Base-by-base conservation (phyloP, 2,113 vertebrate species). In the Saccopteryx leptura region DNA sequence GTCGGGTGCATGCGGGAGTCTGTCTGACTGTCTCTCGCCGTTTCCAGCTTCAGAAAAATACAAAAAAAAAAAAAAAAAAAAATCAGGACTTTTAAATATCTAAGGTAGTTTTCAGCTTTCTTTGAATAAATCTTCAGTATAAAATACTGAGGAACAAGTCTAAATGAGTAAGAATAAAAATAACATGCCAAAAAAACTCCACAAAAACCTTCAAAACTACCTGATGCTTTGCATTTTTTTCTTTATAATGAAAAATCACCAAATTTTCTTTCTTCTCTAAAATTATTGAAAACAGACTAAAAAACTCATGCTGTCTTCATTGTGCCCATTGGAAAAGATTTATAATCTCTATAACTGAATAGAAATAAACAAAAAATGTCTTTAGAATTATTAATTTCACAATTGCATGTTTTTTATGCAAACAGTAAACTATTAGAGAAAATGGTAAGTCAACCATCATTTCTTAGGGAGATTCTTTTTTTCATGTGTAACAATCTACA, bases 211-310 rank as follows among this genome's bases (percentile, higher is more conserved):
- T 87, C 15, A 72, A 87, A 91, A 78, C 17, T 88, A 46, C 5
- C 46, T 23, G 66, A 52, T 58, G n/a, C 14, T 90, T 82, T 79
- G 26, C 11, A 83, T 93, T 88, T 93, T 89, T 81, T 74, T 76
- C 74, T 88, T 72, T 5, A 79, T 48, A 83, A 79, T 56, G 18
- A 93, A 93, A 93, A 79, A 93, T 83, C 28, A 75, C 26, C 24
- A 86, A 75, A 56, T 95, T 92, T 81, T 71, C 26, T 78, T 93
- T 84, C 26, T 78, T 48, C n/a, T 50, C 28, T 60, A 58, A 96
- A 76, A 90, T 14, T 79, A 95, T 2, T 72, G 26, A 92, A 95
- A 91, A 88, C 7, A 95, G 94, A 80, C 60, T 39, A 39, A 88
- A 93, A 94, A 72, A 17, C 5, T 89, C 13, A 85, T 33, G 19